Evolutionary conservation across 2,888 invertebrate species (phyloP).

Genomic region (Ellobium chinense): DNA sequence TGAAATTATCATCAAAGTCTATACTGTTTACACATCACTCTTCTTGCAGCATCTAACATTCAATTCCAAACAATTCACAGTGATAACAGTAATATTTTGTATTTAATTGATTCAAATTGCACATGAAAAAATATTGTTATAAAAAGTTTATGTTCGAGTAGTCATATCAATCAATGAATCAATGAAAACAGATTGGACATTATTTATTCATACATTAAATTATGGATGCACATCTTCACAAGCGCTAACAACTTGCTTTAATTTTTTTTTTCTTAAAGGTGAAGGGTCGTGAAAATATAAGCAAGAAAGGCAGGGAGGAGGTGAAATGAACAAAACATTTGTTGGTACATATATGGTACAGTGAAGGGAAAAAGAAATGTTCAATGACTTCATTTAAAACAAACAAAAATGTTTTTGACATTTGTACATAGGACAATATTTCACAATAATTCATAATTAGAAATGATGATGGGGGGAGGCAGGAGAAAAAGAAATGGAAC

Average conservation of each 20-base stretch:
- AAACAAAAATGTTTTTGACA: not conserved
- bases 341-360: not conserved
- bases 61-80: not conserved
- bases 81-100: conserved; percentile 6
- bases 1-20: no score
- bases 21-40: no score
- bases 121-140: conserved; percentile 22
- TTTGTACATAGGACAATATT: not conserved
- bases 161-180: not conserved
- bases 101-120: conserved; percentile 32
- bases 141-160: conserved; percentile 10
- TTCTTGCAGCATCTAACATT: no score
- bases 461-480: no score
- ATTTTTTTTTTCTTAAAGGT: not conserved
- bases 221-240: not conserved
- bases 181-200: not conserved
- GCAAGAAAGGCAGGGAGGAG: not conserved
- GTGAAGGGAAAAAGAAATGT: not conserved
- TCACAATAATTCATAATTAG: not conserved
- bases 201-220: not conserved
- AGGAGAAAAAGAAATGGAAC: not conserved
- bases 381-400: no score
- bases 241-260: not conserved
- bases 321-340: conserved; percentile 1
- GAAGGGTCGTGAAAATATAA: not conserved